phyloP scores from a whole-genome alignment of 2,797 vertebrate genomes.

The Aulostomus chinensis region DNA sequence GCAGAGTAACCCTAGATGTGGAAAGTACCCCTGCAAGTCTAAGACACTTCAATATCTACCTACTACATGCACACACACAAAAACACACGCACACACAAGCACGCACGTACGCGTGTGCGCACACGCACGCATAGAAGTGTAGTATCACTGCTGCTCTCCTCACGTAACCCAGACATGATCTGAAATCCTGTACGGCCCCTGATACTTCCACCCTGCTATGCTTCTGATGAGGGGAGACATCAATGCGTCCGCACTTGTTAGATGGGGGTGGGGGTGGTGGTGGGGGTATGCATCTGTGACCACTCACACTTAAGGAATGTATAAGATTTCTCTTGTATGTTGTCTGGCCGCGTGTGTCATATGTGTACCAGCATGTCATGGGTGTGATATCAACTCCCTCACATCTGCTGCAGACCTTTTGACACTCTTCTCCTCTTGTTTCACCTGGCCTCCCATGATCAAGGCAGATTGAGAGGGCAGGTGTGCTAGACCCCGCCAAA shows the following conservation, averaged over 20 bases:
- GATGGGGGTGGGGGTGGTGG: background rate
- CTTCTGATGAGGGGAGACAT: conserved; percentile 44
- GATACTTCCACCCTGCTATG: conserved; percentile 35
- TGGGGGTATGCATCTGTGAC: conserved; percentile 13
- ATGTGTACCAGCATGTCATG: conserved; percentile 33
- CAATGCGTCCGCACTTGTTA: conserved; percentile 53
- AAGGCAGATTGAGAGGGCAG: conserved; percentile 50
- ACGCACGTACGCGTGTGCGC: too few species aligned
- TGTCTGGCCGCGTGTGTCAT: background rate
- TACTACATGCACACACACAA: conserved; percentile 1
- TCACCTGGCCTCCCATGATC: conserved; percentile 60
- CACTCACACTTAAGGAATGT: conserved; percentile 24
- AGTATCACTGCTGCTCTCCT: conserved; percentile 29
- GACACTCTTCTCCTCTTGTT: conserved; percentile 36
- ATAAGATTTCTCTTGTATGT: conserved; percentile 15
- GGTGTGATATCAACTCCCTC: conserved; percentile 38
- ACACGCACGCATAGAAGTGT: conserved; percentile 4
- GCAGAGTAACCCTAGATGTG: conserved; percentile 75
- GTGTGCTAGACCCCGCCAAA: conserved; percentile 43
- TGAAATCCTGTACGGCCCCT: conserved; percentile 54
- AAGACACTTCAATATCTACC: conserved; percentile 28
- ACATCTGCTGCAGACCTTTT: conserved; percentile 56
- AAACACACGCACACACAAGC: conserved; percentile 13
- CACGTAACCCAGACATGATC: conserved; percentile 55
- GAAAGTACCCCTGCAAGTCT: conserved; percentile 76